Base-by-base conservation (phyloP, 2,113 vertebrate genomes). In the Tricholaema leucomelas region DNA sequence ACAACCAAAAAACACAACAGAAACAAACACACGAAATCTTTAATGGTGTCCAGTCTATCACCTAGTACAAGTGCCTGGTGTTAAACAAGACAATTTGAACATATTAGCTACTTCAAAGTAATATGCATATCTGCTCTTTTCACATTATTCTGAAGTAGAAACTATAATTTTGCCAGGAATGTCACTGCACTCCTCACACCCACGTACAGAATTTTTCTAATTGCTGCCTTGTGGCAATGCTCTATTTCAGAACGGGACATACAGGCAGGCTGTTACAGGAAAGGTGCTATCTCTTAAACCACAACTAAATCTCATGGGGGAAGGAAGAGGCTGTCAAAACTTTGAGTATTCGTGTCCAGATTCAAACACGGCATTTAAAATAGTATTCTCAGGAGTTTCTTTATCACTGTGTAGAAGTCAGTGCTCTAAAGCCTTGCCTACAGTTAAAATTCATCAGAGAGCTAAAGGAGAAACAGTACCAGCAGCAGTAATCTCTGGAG, bases 101-200 rank as follows among this genome's bases (percentile, higher is more conserved):
- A 35, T 24, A 17, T 12, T 19, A 27, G 44, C 27, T 87, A 38
- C 67, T 54, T 72, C 33, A 50, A 60, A 31, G 30, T 63, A 54
- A 90, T 82, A 65, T 1, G 3, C 2, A 0, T 25, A 54, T 4
- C 10, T 54, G 4, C 28, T 77, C 76, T 85, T 81, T 55, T 15
- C 12, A 35, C 6, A 3, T 48, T 44, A 44, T 48, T 73, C 36
- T 79, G 38, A 87, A 65, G 15, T 3, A 65, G 12, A 6, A 69
- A 42, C 30, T 65, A 27, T 61, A 61, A 50, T n/a, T 66, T 59
- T 0, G 0, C 27, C 16, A 50, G 36, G 4, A 81, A 79, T 5
- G 28, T 9, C 3, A 0, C 36, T 73, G 40, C 40, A 50, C 8
- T 65, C 27, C 46, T 66, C 12, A 1, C 0, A 0, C 4, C 38